Evolutionary conservation across 2,113 vertebrate genomes (phyloP), one percentile per base, ranked within the genome.

Genomic region (Polypterus bichir): DNA sequence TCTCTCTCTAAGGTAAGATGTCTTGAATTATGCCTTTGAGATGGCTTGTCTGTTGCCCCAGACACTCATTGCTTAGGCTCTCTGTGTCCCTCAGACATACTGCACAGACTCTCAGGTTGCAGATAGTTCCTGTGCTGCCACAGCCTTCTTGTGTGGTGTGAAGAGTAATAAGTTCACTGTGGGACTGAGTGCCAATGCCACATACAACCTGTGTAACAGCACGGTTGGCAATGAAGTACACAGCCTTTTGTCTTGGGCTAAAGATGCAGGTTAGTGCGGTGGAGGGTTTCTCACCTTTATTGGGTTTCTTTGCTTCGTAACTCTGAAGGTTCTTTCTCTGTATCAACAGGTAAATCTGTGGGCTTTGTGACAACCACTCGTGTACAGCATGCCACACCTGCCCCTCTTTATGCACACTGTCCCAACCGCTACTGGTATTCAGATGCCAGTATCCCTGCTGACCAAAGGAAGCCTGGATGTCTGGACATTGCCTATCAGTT

Each of bases 61-160:
- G 27, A 27, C 27, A 27, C 27, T 27, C 6, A 62, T 10, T 44
- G 7, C 44, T 3, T 9, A 9, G 44, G 48, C 44, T 51, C 8
- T 44, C 49, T 59, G 3, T 49, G 44, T 3, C 9, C 10, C 48
- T n/a, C 49, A 59, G 48, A 45, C 57, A 5, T 64, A 59, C 44
- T 64, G 48, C 44, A 44, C 54, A 7, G 56, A 64, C 48, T 5
- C 48, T 9, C 48, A 59, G 58, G 46, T 64, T 46, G 44, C 54
- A 44, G 62, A 64, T 47, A 57, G 11, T 57, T 46, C 62, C 47
- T 57, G 62, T 4, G n/a, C 47, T 8, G 55, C 47, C 54, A 57
- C 55, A n/a, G 62, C 62, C 47, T 59, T 64, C 54, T 47, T 64
- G 46, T 59, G 55, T 58, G 55, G 62, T 6, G 57, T 64, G 46